Evolutionary conservation across 2,113 vertebrate species (phyloP).

Genomic region (Gambusia affinis): DNA sequence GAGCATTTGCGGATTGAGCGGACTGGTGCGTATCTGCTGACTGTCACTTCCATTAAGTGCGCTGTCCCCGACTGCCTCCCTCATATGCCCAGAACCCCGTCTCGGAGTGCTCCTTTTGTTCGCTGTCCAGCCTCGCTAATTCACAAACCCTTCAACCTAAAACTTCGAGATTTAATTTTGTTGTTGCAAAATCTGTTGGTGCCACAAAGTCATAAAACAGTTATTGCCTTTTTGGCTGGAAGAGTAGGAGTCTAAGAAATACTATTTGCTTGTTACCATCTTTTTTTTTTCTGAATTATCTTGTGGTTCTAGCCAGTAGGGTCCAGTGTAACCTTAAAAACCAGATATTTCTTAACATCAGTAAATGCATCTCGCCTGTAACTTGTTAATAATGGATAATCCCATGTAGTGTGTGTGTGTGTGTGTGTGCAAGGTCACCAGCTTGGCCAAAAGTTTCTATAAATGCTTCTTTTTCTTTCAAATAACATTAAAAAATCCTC

Average conservation of each 20-base stretch:
- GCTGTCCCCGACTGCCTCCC: constrained; percentile 50
- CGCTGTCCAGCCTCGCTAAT: constrained; percentile 48
- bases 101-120: constrained; percentile 57
- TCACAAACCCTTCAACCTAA: constrained; percentile 32
- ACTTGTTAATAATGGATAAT: not conserved
- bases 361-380: not conserved
- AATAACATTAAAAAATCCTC: too few species aligned
- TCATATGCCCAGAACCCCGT: constrained; percentile 39
- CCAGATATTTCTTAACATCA: not conserved
- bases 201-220: not conserved
- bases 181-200: not conserved
- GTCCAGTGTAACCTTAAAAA: not conserved
- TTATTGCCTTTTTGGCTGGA: not conserved
- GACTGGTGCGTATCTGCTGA: constrained; percentile 69
- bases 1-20: constrained; percentile 34
- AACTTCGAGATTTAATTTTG: constrained; percentile 22
- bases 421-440: too few species aligned
- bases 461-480: too few species aligned
- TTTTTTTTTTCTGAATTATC: not conserved
- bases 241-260: not conserved
- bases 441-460: too few species aligned
- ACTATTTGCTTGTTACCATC: not conserved
- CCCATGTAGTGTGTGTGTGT: too few species aligned
- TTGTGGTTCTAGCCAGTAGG: not conserved
- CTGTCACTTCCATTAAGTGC: constrained; percentile 72